Base-by-base conservation (phyloP, 2,113 vertebrate species). In the Eretmochelys imbricata region DNA sequence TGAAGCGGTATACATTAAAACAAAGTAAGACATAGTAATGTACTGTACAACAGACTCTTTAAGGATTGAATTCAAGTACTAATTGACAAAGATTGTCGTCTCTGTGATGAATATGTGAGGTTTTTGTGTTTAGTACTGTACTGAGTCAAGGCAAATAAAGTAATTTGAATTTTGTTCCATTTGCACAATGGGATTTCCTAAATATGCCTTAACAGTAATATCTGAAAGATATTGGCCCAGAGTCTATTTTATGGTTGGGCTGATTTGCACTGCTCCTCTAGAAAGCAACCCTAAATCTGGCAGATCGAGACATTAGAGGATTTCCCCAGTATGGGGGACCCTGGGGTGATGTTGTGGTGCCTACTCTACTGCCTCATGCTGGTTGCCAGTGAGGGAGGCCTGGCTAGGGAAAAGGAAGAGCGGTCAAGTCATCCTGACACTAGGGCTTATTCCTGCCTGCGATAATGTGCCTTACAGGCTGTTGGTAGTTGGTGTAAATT, bases 1-100 rank as follows among this genome's bases (percentile, higher is more conserved):
- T 93, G 50, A 90, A 65, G 35, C 3, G 79, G 24, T 84, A 53
- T 93, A 55, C 29, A 49, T 19, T 25, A 46, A 85, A 87, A 85
- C 16, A 91, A 95, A 96, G 86, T 85, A 54, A 83, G 79, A 75
- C 57, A 57, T 54, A 78, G 53, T 50, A 91, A 79, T 38, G 53
- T 62, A 16, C n/a, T 55, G 27, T 89, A 89, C 93, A 92, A 94
- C 89, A 86, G 82, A 94, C 82, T 93, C 46, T 51, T 75, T 80
- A 92, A 93, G 85, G 91, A 89, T 27, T 93, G 85, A 87, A 90
- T 88, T 48, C 59, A 92, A 90, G 86, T 85, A 92, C 42, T 92
- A 97, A 94, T 90, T 96, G 95, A 51, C 93, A 95, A 38, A 87
- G 90, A 95, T 91, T 91, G 55, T 95, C 87, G 93, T 91, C 92